Evolutionary conservation across 2,888 invertebrate species (phyloP), one percentile per base, ranked within the genome.

Genomic region (Apamea crenata): DNA sequence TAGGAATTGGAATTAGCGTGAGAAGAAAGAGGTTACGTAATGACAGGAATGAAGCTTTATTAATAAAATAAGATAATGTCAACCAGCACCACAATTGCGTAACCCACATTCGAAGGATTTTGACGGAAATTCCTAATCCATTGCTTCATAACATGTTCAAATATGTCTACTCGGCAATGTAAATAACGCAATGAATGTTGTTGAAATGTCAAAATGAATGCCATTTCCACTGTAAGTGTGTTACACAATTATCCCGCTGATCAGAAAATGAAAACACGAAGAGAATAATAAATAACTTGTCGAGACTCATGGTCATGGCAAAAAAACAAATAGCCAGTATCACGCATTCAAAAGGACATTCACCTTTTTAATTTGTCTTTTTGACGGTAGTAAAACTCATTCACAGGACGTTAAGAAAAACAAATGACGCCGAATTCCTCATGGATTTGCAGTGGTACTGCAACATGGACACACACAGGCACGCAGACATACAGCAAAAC

Each of bases 321-420:
- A 65, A 53, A 50, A 50, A 16, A n/a, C 25, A 16, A 63, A 65
- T 5, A 32, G 29, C 0, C 25, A 18, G 8, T 25, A 29, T 25
- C 7, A 78, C 18, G 63, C n/a, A 80, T 66, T 71, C 67, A 82
- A 77, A 56, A 14, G 63, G 12, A 44, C 74, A 47, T 78, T 77
- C 77, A 71, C 78, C 80, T 85, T 85, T 87, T 78, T 77, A 80
- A 89, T 84, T 86, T 77, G 59, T 74, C 71, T 67, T 76, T 69
- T 87, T 83, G 78, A 81, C 44, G 78, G 77, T 78, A 77, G 74
- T 83, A 86, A 81, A 81, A 81, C 74, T 63, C 79, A 85, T 88
- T 87, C 61, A 77, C 61, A 73, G 40, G 61, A 79, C 50, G 63
- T 77, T 83, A 81, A 87, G 70, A 87, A 73, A 82, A 88, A 89